These are phyloP conservation scores for Metalampra italica DNA, from an alignment of 2,888 invertebrate species.

Conservation along the genomic window DNA sequence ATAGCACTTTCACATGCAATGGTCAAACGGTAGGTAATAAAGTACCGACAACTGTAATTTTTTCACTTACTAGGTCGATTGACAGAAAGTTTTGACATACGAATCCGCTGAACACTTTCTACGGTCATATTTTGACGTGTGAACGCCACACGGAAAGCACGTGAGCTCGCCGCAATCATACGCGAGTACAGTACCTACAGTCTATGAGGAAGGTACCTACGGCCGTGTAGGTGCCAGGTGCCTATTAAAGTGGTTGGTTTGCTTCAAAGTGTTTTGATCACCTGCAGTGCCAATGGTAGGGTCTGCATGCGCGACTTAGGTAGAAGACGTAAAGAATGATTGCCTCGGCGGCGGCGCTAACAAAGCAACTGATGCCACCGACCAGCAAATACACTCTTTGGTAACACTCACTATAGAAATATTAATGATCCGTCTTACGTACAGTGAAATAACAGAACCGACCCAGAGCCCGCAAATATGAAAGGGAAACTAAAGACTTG, in stretches of 20 bases:
- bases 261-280: too few relatives aligned
- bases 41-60: not conserved
- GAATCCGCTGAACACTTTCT: slow-evolving; percentile 14
- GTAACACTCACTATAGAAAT: slow-evolving; percentile 21
- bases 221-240: too few relatives aligned
- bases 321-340: not conserved
- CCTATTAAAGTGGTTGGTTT: too few relatives aligned
- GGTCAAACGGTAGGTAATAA: not conserved
- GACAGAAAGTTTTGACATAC: slow-evolving; percentile 6
- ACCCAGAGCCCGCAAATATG: not conserved
- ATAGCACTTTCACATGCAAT: too few relatives aligned
- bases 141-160: slow-evolving; percentile 15
- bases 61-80: too few relatives aligned
- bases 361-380: slow-evolving; percentile 17
- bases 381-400: slow-evolving; percentile 25
- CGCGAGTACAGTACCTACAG: not conserved
- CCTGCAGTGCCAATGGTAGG: too few relatives aligned
- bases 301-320: not conserved
- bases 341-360: slow-evolving; percentile 13
- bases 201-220: too few relatives aligned
- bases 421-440: slow-evolving; percentile 32
- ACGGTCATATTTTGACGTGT: slow-evolving; percentile 12
- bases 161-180: slow-evolving; percentile 3
- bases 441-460: slow-evolving; percentile 9
- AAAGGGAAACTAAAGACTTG: slow-evolving; percentile 9